phyloP scores from a whole-genome alignment of 2,888 invertebrate genomes.

The Tholera decimalis region DNA sequence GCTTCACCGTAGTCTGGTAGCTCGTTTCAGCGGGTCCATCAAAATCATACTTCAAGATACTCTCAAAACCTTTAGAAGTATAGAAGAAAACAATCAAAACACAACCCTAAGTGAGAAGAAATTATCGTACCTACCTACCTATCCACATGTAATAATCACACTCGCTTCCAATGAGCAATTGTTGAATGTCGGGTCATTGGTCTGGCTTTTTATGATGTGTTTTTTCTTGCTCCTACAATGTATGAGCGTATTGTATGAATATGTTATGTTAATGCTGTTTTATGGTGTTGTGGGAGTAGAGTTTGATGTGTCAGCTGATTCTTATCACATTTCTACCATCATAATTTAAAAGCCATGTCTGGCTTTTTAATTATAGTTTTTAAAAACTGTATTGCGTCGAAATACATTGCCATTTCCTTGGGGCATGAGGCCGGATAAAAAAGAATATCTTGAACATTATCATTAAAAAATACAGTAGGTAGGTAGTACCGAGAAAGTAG shows the following conservation, averaged over 20 bases:
- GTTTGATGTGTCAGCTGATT: slow-evolving; percentile 11
- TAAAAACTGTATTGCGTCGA: too few species aligned
- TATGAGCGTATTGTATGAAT: slow-evolving; percentile 47
- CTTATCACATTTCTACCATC: too few species aligned
- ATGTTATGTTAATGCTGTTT: slow-evolving; percentile 30
- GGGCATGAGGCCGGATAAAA: too few species aligned
- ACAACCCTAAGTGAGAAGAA: slow-evolving; percentile 36
- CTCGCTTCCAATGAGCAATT: slow-evolving; percentile 41
- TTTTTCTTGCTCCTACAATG: slow-evolving; percentile 32
- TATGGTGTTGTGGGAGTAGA: slow-evolving; percentile 14
- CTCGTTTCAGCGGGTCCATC: too few species aligned
- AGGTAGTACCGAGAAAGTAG: too few species aligned
- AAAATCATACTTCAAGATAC: too few species aligned
- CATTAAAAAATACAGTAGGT: too few species aligned
- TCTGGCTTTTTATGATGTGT: slow-evolving; percentile 51
- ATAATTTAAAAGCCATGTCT: too few species aligned
- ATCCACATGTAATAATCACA: slow-evolving; percentile 41
- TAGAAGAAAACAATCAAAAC: neutral
- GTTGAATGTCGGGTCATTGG: slow-evolving; percentile 57
- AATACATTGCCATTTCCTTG: too few species aligned
- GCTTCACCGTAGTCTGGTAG: too few species aligned
- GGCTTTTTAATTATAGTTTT: neutral
- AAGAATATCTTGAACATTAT: too few species aligned
- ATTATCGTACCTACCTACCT: slow-evolving; percentile 27
- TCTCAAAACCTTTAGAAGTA: too few species aligned